Conservation (phyloP, 1,140 invertebrate genomes). For the Hestina assimilis region DNA sequence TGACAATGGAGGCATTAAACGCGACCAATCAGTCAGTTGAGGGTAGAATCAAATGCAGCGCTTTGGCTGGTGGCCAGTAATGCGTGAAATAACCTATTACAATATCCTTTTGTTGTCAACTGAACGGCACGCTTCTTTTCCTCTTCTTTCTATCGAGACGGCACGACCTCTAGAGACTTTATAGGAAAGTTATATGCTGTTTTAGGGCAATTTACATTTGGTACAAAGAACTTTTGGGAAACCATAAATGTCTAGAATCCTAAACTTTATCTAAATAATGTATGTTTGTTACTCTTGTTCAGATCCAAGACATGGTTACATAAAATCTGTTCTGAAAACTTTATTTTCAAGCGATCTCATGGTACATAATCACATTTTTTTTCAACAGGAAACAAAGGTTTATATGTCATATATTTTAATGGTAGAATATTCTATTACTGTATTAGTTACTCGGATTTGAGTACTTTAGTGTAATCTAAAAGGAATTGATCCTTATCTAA, state of each 20-base stretch:
- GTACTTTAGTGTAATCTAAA: background rate
- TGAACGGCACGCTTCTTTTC: constrained; percentile 32
- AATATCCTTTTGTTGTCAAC: constrained; percentile 52
- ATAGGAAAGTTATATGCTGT: constrained; percentile 11
- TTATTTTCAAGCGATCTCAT: too few species aligned
- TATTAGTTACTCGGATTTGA: too few species aligned
- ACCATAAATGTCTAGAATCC: background rate
- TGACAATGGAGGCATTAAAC: constrained; percentile 32
- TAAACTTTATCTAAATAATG: too few species aligned
- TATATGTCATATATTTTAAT: too few species aligned
- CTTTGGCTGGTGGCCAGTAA: constrained; percentile 51
- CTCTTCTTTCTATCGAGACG: constrained; percentile 33
- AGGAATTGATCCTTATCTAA: background rate
- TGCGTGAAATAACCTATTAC: constrained; percentile 64
- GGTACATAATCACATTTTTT: too few species aligned
- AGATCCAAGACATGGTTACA: too few species aligned
- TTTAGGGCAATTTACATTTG: constrained; percentile 16
- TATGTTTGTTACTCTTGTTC: too few species aligned
- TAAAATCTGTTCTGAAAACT: too few species aligned
- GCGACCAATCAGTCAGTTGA: constrained; percentile 37
- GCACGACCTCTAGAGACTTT: constrained; percentile 9
- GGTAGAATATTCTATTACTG: too few species aligned
- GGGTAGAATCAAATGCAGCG: constrained; percentile 41
- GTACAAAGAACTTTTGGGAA: background rate
- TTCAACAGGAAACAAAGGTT: too few species aligned